Evolutionary conservation across 2,888 invertebrate species (phyloP), one percentile per base, ranked within the genome.

Genomic region (Seira sanloemensis): DNA sequence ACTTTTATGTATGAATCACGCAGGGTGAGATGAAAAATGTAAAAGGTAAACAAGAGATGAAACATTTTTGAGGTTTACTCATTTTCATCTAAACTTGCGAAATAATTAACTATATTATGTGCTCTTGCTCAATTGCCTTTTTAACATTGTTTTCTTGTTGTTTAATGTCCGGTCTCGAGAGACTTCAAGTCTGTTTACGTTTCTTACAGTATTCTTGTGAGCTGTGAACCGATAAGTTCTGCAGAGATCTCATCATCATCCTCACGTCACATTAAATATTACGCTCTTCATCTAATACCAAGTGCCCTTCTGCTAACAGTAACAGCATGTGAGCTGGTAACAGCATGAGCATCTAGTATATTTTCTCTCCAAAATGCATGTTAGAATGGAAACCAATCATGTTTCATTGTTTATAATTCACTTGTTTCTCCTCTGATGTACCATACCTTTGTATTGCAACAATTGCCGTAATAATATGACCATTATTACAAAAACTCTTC

Each of bases 141-240:
- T 58, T 9, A 58, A 58, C 58, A 58, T 58, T 58, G 58, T 58
- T 58, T 58, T 58, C 58, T 58, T 58, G 58, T 58, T 58, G 58
- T 58, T 58, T 58, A 58, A 58, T 58, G 58, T 58, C 58, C 58
- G 58, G 58, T 58, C n/a, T 58, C 7, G 58, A 58, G 58, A 58
- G 2, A 7, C 7, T 58, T 9, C n/a, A 37, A 12, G 2, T 58
- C n/a, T 58, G 58, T 58, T 58, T 58, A 58, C 58, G 58, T 58
- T 37, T 37, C 12, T 5, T 58, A 58, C n/a, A n/a, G 58, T 58
- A 58, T 58, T 16, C 18, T 58, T 18, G 58, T 58, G 58, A 58
- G 58, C 58, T 18, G 58, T 58, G 58, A 58, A 58, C 58, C 58
- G 58, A 58, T 58, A 58, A 58, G 58, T 58, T 58, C 58, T 58